A percentile compares a stretch with the other conserved stretches of the same genome.
phyloP scores from a whole-genome alignment of 2,113 vertebrate genomes.

The Probosciger aterrimus region DNA sequence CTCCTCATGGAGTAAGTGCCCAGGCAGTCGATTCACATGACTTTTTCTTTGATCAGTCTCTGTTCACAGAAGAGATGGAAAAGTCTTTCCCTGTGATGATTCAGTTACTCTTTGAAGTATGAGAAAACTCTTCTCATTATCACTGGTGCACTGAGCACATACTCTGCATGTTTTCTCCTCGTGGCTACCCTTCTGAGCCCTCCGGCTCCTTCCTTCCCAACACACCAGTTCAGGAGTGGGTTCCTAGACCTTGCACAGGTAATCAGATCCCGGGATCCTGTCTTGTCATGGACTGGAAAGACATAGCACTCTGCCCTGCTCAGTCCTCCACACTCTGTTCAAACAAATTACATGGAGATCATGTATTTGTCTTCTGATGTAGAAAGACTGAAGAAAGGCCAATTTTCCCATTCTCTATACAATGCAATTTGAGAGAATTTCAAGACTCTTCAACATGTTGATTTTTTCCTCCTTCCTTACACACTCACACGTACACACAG shows the following conservation, averaged over 20 bases:
- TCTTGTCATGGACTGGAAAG: neutral
- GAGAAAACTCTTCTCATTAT: neutral
- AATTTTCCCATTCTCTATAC: neutral
- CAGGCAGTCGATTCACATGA: neutral
- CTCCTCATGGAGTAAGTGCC: neutral
- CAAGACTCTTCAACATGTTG: neutral
- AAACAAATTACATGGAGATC: neutral
- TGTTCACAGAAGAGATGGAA: neutral
- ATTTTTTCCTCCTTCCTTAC: neutral
- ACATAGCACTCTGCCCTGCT: neutral
- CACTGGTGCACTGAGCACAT: neutral
- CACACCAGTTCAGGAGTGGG: neutral
- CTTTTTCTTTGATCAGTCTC: neutral
- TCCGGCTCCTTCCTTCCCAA: neutral
- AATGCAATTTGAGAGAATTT: neutral
- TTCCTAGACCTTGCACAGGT: neutral
- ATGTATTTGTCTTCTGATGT: neutral
- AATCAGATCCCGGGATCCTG: neutral
- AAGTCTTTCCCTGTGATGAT: neutral
- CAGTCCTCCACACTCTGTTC: neutral
- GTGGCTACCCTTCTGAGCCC: neutral
- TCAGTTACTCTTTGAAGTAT: neutral
- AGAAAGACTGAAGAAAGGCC: neutral
- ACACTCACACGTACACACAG: neutral
- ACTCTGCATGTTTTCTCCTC: neutral